phyloP scores from a whole-genome alignment of 2,797 vertebrate species.

The Jordanella pulchra region DNA sequence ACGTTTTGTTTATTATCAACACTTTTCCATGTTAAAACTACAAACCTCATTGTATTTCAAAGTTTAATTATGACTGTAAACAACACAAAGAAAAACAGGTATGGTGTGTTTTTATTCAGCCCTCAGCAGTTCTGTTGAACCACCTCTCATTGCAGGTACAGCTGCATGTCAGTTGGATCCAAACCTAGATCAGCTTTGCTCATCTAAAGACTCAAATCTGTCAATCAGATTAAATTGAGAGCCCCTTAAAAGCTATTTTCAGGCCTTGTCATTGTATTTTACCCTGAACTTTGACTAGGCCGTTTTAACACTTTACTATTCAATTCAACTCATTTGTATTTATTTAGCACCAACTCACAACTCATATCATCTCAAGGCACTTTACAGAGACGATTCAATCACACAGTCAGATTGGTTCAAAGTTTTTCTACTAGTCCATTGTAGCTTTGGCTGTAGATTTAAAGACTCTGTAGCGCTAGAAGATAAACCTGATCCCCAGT shows the following conservation, averaged over 20 bases:
- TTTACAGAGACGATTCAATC: too few relatives aligned
- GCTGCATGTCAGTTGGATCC: too few relatives aligned
- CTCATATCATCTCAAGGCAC: too few relatives aligned
- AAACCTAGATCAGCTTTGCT: background rate
- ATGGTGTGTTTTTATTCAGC: background rate
- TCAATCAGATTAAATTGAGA: background rate
- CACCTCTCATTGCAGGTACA: background rate
- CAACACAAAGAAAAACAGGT: background rate
- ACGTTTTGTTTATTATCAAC: background rate
- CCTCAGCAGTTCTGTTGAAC: background rate
- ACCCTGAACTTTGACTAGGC: too few relatives aligned
- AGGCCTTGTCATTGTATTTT: too few relatives aligned
- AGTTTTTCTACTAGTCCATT: background rate
- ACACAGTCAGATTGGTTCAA: too few relatives aligned
- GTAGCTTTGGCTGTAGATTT: background rate
- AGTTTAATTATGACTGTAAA: background rate
- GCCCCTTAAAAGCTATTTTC: too few relatives aligned
- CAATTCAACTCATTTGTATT: too few relatives aligned
- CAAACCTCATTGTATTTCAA: background rate
- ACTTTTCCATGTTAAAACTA: background rate
- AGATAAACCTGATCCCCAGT: background rate
- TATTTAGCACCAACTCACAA: too few relatives aligned
- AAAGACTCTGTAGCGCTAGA: background rate
- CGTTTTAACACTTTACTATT: background rate
- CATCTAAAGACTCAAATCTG: background rate